A percentile compares a stretch with the other conserved stretches of the same genome.
These are phyloP conservation scores for Rhincodon typus DNA, from an alignment of 2,797 vertebrate species.

Conservation along the genomic window DNA sequence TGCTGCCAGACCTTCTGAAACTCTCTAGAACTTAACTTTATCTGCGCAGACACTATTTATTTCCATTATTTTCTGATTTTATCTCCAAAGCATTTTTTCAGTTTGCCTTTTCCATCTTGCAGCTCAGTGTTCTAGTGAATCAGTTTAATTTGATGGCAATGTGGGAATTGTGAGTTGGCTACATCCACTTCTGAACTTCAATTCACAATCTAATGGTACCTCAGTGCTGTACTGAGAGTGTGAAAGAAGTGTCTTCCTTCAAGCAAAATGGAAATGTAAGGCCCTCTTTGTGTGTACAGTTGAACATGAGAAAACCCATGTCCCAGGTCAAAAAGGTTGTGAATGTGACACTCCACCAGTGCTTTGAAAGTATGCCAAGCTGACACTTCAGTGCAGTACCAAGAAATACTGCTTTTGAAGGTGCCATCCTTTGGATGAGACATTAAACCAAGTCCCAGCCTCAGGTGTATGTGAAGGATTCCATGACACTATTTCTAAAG, in stretches of 20 bases:
- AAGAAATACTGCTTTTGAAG: too few relatives aligned
- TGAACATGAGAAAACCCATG: background rate
- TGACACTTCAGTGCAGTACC: background rate
- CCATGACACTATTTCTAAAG: too few relatives aligned
- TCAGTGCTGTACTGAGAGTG: background rate
- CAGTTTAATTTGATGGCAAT: background rate
- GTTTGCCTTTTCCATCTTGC: background rate
- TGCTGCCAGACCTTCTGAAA: background rate
- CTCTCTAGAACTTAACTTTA: background rate
- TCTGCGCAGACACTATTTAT: background rate
- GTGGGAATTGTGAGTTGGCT: background rate
- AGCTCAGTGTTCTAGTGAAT: background rate
- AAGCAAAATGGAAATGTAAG: background rate
- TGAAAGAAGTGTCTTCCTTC: background rate
- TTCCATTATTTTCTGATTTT: background rate
- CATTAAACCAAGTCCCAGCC: background rate
- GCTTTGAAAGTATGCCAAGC: too few relatives aligned
- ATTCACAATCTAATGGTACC: background rate
- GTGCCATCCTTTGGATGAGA: background rate
- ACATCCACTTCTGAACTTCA: background rate
- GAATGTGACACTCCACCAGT: too few relatives aligned
- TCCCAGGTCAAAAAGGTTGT: background rate
- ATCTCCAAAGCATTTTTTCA: background rate
- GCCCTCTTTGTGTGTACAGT: background rate
- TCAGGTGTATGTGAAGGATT: too few relatives aligned